A percentile compares a stretch with the other conserved stretches of the same genome.
These are phyloP conservation scores for Microcebus jonahi DNA, from an alignment of 2,113 vertebrate genomes.

Conservation along the genomic window DNA sequence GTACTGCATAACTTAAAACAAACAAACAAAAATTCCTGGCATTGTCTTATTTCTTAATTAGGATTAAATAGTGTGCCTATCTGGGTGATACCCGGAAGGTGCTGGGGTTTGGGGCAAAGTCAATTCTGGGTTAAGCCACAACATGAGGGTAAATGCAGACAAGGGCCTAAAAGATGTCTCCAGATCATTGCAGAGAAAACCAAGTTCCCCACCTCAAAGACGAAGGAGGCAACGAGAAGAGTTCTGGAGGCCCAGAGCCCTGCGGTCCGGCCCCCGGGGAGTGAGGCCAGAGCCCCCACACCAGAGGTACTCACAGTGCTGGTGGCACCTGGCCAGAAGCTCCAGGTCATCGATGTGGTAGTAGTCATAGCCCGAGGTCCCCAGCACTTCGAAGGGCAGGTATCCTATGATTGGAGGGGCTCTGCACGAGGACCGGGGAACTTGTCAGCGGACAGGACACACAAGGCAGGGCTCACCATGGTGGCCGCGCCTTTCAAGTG, in stretches of 20 bases:
- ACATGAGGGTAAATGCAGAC: rapidly evolving
- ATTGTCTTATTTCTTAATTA: not conserved
- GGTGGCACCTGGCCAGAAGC: conserved; percentile 88
- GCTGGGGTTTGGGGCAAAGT: not conserved
- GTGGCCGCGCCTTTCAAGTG: rapidly evolving
- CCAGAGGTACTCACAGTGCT: conserved; percentile 86
- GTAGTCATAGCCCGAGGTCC: conserved; percentile 91
- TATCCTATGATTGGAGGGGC: conserved; percentile 91
- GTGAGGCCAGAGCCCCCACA: rapidly evolving
- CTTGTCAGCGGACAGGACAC: not conserved
- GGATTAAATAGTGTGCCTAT: not conserved
- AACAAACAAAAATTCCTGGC: not conserved
- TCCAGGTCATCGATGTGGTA: conserved; percentile 91
- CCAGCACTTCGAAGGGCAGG: conserved; percentile 91
- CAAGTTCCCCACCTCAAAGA: not conserved
- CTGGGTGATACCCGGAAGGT: not conserved
- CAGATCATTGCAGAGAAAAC: not conserved
- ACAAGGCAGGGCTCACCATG: rapidly evolving
- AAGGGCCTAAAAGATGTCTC: not conserved
- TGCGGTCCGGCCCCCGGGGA: rapidly evolving
- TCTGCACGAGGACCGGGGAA: conserved; percentile 66
- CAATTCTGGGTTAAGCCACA: not conserved
- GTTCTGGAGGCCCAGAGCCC: too few species aligned
- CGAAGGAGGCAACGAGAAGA: not conserved
- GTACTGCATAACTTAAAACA: not conserved